A percentile compares a stretch with the other conserved stretches of the same genome.
These are phyloP conservation scores for Eulemur coronatus DNA, from an alignment of 2,797 vertebrate species.

Conservation along the genomic window DNA sequence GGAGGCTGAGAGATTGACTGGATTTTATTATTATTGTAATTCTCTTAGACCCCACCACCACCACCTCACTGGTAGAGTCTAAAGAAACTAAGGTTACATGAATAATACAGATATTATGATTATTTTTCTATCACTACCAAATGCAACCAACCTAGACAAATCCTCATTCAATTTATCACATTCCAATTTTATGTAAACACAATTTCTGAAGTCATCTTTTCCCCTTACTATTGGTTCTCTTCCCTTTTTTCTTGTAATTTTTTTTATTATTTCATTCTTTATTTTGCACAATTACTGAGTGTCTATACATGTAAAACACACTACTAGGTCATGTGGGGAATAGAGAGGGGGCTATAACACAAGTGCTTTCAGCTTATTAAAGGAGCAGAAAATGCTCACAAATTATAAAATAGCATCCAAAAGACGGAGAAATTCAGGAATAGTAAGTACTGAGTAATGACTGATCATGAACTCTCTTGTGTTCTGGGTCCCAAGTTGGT, in stretches of 20 bases:
- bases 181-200: neutral
- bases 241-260: neutral
- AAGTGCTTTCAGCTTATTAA: neutral
- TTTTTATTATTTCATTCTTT: neutral
- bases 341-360: neutral
- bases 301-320: neutral
- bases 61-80: neutral
- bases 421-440: neutral
- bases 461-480: neutral
- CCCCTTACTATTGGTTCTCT: neutral
- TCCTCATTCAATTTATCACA: neutral
- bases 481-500: neutral
- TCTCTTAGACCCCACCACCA: neutral
- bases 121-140: constrained; percentile 12
- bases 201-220: neutral
- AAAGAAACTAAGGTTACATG: neutral
- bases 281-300: neutral
- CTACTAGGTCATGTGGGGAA: neutral
- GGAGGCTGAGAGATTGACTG: neutral
- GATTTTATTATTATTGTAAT: neutral
- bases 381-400: neutral
- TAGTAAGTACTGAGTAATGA: neutral
- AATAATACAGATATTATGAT: neutral
- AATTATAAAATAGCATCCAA: constrained; percentile 2
- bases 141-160: constrained; percentile 4